phyloP scores from a whole-genome alignment of 2,888 invertebrate species.

The Linnaemya tessellans region DNA sequence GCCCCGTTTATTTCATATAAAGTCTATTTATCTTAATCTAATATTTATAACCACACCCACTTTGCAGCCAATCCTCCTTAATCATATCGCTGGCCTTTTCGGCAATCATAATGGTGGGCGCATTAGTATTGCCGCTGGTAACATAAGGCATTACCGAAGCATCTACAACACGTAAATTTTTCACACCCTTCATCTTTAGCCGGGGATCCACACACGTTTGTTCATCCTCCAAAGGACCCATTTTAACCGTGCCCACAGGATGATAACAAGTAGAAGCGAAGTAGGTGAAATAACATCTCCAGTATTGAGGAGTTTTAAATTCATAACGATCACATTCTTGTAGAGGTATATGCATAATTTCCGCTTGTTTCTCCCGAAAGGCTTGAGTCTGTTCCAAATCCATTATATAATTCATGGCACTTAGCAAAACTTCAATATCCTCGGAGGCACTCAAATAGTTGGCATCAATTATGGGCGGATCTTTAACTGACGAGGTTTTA shows the following conservation, averaged over 20 bases:
- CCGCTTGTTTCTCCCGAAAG: slow-evolving; percentile 80
- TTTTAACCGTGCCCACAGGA: slow-evolving; percentile 88
- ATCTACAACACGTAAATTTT: slow-evolving; percentile 89
- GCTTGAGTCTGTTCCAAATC: slow-evolving; percentile 82
- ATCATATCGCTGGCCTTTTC: slow-evolving; percentile 87
- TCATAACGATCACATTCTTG: slow-evolving; percentile 77
- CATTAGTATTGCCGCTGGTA: slow-evolving; percentile 91
- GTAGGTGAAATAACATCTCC: slow-evolving; percentile 88
- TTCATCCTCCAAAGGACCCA: slow-evolving; percentile 86
- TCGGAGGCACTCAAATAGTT: slow-evolving; percentile 87
- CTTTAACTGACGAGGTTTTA: slow-evolving; percentile 84
- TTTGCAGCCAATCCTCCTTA: slow-evolving; percentile 73
- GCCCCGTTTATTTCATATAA: no score
- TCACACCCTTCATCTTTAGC: slow-evolving; percentile 85
- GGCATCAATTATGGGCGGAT: slow-evolving; percentile 86
- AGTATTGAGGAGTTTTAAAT: slow-evolving; percentile 83
- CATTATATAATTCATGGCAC: slow-evolving; percentile 83
- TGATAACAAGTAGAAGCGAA: slow-evolving; percentile 88
- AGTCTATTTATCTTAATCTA: no score
- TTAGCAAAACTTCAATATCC: slow-evolving; percentile 85
- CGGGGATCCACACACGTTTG: slow-evolving; percentile 84
- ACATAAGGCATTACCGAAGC: slow-evolving; percentile 92
- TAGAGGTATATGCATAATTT: slow-evolving; percentile 76
- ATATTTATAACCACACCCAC: neutral
- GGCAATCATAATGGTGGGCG: slow-evolving; percentile 93